These are phyloP conservation scores for Argentina silus DNA, from an alignment of 2,797 vertebrate species.

Conservation along the genomic window DNA sequence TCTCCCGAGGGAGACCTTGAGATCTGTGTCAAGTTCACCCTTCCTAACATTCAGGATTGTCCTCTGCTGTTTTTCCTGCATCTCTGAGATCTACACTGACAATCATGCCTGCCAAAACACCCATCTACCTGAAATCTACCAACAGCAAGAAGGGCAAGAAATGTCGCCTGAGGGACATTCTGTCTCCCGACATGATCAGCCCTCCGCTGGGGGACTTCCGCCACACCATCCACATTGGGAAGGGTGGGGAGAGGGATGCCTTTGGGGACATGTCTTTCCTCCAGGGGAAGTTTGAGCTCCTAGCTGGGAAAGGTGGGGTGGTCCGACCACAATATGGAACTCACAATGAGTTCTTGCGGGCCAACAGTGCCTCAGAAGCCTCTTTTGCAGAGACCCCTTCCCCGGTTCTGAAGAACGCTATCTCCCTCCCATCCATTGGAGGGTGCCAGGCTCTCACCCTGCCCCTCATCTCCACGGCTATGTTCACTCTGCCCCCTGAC, in stretches of 20 bases:
- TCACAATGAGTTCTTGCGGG: constrained; percentile 88
- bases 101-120: constrained; percentile 97
- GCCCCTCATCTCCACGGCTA: constrained; percentile 85
- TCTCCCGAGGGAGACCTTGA: constrained; percentile 43
- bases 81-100: constrained; percentile 44
- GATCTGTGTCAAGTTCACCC: constrained; percentile 44
- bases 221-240: constrained; percentile 97
- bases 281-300: constrained; percentile 94
- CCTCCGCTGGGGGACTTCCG: constrained; percentile 98
- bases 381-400: constrained; percentile 92
- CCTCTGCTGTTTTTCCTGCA: constrained; percentile 35
- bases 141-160: constrained; percentile 96
- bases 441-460: constrained; percentile 94
- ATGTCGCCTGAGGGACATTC: constrained; percentile 92
- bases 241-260: constrained; percentile 91
- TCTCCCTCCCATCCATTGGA: constrained; percentile 95
- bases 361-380: constrained; percentile 93
- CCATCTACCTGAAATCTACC: constrained; percentile 95
- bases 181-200: constrained; percentile 98
- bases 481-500: constrained; percentile 85
- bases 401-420: constrained; percentile 97
- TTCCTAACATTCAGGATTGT: constrained; percentile 22
- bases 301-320: constrained; percentile 85
- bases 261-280: constrained; percentile 99
- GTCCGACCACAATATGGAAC: constrained; percentile 77